Conservation (phyloP, 2,113 vertebrate species). For the Chionomys nivalis region DNA sequence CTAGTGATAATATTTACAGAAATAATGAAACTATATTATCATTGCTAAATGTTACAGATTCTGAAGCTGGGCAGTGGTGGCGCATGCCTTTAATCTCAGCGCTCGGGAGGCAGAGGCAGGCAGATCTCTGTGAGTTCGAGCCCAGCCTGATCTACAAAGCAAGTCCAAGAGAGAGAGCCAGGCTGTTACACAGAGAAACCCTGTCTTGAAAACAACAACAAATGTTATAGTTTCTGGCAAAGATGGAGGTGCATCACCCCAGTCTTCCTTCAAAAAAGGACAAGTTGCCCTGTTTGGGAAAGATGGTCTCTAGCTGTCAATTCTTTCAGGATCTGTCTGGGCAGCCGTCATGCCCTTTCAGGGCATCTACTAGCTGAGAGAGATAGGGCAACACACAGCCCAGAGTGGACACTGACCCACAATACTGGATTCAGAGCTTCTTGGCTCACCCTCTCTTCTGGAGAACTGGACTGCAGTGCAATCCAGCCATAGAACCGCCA, state of each 20-base stretch:
- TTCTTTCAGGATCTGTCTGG: neutral
- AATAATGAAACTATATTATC: neutral
- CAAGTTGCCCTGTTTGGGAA: neutral
- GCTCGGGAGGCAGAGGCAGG: neutral
- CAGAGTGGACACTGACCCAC: neutral
- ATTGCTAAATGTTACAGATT: neutral
- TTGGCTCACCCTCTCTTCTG: neutral
- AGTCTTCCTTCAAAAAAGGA: neutral
- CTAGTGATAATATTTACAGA: neutral
- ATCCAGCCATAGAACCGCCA: conserved; percentile 9
- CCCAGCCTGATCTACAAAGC: neutral
- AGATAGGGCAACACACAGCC: neutral
- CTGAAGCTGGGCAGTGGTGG: neutral
- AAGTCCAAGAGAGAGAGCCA: neutral
- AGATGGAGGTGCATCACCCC: neutral
- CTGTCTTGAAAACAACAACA: neutral
- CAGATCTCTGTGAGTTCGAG: neutral
- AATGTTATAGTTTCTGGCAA: neutral
- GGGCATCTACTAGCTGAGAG: neutral
- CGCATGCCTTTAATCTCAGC: neutral
- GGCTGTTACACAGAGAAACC: neutral
- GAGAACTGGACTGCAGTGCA: neutral
- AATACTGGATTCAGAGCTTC: neutral
- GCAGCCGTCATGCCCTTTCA: neutral
- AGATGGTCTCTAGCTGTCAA: neutral